Evolutionary conservation across 1,140 invertebrate genomes (phyloP).

Genomic region (Anadara kagoshimensis): DNA sequence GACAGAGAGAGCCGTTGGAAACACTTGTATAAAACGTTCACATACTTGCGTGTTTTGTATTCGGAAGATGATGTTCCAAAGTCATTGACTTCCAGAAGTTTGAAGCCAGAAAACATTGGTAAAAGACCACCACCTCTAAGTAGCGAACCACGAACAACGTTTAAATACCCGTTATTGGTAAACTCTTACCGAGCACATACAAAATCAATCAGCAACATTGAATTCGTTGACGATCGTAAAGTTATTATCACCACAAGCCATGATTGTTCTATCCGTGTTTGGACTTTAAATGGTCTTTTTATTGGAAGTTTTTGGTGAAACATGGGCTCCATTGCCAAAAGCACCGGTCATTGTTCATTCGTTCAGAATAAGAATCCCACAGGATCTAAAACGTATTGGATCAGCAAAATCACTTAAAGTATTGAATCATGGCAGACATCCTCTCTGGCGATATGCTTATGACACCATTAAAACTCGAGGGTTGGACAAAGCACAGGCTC

Average conservation of each 20-base stretch:
- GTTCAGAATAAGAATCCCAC: conserved; percentile 35
- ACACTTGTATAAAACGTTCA: conserved; percentile 80
- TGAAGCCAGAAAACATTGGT: conserved; percentile 25
- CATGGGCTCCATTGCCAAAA: conserved; percentile 37
- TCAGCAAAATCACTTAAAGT: conserved; percentile 54
- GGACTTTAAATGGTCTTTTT: conserved; percentile 53
- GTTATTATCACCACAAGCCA: conserved; percentile 77
- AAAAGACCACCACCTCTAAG: conserved; percentile 47
- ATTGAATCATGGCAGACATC: conserved; percentile 45
- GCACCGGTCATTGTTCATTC: conserved; percentile 15
- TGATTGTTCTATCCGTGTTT: conserved; percentile 79
- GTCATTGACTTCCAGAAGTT: conserved; percentile 18
- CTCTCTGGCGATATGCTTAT: conserved; percentile 42
- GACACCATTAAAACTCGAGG: conserved; percentile 31
- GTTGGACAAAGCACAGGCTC: conserved; percentile 29
- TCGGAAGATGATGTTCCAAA: conserved; percentile 18
- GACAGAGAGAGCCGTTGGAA: conserved; percentile 73
- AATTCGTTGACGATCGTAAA: conserved; percentile 76
- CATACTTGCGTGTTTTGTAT: conserved; percentile 75
- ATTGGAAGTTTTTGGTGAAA: conserved; percentile 59
- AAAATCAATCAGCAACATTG: conserved; percentile 78
- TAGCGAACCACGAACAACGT: conserved; percentile 51
- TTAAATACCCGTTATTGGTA: conserved; percentile 78
- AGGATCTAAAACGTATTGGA: conserved; percentile 46
- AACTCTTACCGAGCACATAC: conserved; percentile 80